phyloP scores from a whole-genome alignment of 2,113 vertebrate genomes.

The Oreochromis niloticus region DNA sequence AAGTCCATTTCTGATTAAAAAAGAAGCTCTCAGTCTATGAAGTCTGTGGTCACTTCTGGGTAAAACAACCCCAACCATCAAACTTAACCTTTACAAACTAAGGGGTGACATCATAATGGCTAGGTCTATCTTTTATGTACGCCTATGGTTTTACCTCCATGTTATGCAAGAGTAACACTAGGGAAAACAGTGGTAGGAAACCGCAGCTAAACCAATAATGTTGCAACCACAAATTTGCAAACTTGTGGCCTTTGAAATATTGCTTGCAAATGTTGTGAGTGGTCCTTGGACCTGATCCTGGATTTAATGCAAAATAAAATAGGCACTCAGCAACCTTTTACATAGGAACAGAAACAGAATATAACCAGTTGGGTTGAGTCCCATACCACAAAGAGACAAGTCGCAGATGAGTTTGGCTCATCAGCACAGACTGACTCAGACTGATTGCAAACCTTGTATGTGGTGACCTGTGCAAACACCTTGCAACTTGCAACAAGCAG shows the following conservation, averaged over 20 bases:
- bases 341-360: not conserved
- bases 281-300: not conserved
- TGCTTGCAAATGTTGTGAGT: not conserved
- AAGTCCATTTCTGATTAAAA: not conserved
- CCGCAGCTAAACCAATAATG: not conserved
- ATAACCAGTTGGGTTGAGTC: not conserved
- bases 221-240: not conserved
- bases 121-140: fast-evolving
- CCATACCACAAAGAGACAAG: not conserved
- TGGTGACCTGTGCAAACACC: not conserved
- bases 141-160: not conserved
- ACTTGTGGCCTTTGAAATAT: not conserved
- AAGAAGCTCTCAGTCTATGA: fast-evolving
- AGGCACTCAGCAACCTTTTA: not conserved
- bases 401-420: not conserved
- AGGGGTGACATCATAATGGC: not conserved
- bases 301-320: not conserved
- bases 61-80: not conserved
- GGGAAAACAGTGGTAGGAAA: not conserved
- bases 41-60: not conserved
- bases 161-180: not conserved
- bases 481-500: not conserved
- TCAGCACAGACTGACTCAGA: fast-evolving
- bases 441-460: not conserved
- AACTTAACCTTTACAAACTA: not conserved